Base-by-base conservation (phyloP, 2,888 invertebrate species). In the Ormyrus nitidulus region DNA sequence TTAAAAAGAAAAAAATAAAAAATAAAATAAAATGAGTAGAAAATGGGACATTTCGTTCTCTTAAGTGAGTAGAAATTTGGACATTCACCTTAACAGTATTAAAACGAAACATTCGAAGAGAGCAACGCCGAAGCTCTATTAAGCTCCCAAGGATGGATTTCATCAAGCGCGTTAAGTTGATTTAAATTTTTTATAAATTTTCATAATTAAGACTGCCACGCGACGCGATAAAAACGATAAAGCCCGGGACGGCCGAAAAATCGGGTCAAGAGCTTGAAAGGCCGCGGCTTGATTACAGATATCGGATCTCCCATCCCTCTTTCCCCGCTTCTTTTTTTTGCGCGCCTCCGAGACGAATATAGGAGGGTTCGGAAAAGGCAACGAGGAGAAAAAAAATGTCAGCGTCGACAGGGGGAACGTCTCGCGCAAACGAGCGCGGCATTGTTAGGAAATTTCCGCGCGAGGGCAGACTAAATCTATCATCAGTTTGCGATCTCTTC, bases 201-300 rank as follows among this genome's bases (percentile, higher is more conserved):
- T 61, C 46, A 68, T 59, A 66, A 80, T 80, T 62, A 68, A 80
- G 62, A 64, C 62, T 9, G 61, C 73, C 8, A 54, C 10, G 44
- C 13, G 7, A 62, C 48, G 58, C 51, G 77, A 77, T 58, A 46
- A 71, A 44, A 66, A 54, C 56, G 72, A 81, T 81, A 65, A 75
- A 78, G 62, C 64, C 49, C 10, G 49, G 46, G 56, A n/a, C 13
- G 51, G 34, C 5, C 6, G 49, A 46, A 65, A 59, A 79, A 77
- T 61, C 73, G 66, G 81, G 74, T 79, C 81, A 79, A 79, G 74
- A 64, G 62, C 73, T 78, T 74, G 13, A 71, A 66, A 59, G 70
- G 34, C 13, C 44, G 6, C 46, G 9, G 46, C 13, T 46, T 13
- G 49, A 48, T 46, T 19, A 51, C 19, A 13, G 65, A 51, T 49